Conservation (phyloP, 2,113 vertebrate genomes). For the Tetraodon nigroviridis region DNA sequence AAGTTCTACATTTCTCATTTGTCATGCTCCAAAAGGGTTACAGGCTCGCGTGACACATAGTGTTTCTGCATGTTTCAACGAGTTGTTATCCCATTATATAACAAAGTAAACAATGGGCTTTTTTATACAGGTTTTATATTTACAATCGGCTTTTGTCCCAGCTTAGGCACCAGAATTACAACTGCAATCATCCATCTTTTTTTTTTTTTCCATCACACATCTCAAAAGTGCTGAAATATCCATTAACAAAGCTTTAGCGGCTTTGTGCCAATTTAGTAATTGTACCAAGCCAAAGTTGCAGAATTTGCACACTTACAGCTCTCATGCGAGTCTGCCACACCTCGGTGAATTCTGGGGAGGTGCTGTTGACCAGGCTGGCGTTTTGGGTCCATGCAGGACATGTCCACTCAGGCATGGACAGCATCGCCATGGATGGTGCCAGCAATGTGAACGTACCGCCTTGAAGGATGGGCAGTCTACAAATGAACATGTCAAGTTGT, state of each 20-base stretch:
- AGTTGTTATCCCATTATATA: background rate
- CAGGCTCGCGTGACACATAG: too few species aligned
- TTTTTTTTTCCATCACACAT: too few species aligned
- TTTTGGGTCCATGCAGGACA: slow-evolving; percentile 93
- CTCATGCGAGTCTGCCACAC: slow-evolving; percentile 91
- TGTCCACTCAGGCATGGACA: slow-evolving; percentile 88
- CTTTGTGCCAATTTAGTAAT: too few species aligned
- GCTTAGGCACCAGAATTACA: too few species aligned
- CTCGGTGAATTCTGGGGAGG: slow-evolving; percentile 80
- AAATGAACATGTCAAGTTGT: slow-evolving; percentile 8
- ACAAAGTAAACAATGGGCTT: background rate
- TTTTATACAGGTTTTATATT: background rate
- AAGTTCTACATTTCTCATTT: too few species aligned
- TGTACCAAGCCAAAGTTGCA: too few species aligned
- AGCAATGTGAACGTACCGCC: slow-evolving; percentile 89
- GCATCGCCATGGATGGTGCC: slow-evolving; percentile 87
- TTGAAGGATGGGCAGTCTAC: slow-evolving; percentile 92
- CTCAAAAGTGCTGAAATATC: too few species aligned
- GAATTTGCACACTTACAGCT: slow-evolving; percentile 75
- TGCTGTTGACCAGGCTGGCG: slow-evolving; percentile 79
- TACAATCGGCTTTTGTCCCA: too few species aligned
- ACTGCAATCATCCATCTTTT: too few species aligned
- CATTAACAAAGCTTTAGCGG: too few species aligned
- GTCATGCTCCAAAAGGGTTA: too few species aligned
- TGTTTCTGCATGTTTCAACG: background rate